Percentiles rank a stretch among this genome's conserved stretches.
These are phyloP conservation scores for Pristionchus fissidentatus DNA, from an alignment of 2,888 invertebrate genomes.

Conservation along the genomic window DNA sequence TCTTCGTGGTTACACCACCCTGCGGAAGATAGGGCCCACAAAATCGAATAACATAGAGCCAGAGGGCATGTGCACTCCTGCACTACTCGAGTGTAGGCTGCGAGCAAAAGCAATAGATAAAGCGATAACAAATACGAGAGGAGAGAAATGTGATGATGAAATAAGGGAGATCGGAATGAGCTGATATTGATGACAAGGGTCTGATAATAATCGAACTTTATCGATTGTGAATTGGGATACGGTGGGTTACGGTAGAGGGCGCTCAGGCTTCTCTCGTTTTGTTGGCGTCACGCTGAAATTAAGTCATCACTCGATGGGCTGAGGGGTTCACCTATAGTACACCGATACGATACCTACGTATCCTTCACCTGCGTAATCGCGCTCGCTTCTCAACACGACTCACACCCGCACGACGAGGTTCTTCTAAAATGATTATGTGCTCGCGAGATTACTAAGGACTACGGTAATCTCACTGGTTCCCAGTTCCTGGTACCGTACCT, in stretches of 20 bases:
- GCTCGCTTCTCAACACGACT: background rate
- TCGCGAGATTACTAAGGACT: background rate
- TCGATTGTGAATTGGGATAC: conserved; percentile 23
- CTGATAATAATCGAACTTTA: conserved; percentile 25
- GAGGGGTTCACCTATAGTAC: background rate
- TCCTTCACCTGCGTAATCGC: background rate
- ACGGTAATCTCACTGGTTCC: background rate
- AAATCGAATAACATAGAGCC: too few relatives aligned
- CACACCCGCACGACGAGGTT: conserved; percentile 25
- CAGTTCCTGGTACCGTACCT: background rate
- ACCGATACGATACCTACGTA: background rate
- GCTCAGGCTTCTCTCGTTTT: conserved; percentile 34
- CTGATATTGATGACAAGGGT: too few relatives aligned
- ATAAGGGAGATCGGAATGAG: too few relatives aligned
- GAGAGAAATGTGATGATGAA: too few relatives aligned
- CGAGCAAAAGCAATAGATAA: too few relatives aligned
- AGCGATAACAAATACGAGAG: too few relatives aligned
- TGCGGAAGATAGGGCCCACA: too few relatives aligned
- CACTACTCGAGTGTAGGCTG: too few relatives aligned
- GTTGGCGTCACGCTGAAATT: conserved; percentile 5
- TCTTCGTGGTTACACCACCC: too few relatives aligned
- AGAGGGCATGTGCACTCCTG: too few relatives aligned
- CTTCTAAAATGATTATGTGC: background rate
- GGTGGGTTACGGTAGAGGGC: too few relatives aligned
- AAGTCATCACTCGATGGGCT: background rate